These are phyloP conservation scores for Ichneumoninae sp. DNA, from an alignment of 2,888 invertebrate species.

Conservation along the genomic window DNA sequence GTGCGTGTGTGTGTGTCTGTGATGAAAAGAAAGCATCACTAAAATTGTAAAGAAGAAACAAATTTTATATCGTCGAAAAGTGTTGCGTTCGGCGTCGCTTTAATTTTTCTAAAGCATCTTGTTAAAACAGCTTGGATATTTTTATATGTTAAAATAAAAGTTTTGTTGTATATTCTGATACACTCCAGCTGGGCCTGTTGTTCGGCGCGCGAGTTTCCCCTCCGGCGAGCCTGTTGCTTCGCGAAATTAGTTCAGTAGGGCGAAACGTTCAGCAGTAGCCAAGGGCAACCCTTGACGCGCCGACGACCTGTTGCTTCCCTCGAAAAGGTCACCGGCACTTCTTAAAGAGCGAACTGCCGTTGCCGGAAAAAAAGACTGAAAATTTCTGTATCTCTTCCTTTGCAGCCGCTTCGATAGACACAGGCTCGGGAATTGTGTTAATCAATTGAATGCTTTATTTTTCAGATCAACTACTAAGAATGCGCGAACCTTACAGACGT, in stretches of 20 bases:
- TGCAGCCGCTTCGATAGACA: background rate
- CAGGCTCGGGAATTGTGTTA: conserved; percentile 12
- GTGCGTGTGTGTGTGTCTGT: conserved; percentile 24
- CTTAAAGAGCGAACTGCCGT: conserved; percentile 33
- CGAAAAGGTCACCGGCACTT: conserved; percentile 20
- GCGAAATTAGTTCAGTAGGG: conserved; percentile 12
- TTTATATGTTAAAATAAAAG: conserved; percentile 74
- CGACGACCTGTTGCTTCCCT: conserved; percentile 37
- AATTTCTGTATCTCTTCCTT: background rate
- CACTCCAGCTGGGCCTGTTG: conserved; percentile 16
- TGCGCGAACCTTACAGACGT: conserved; percentile 36
- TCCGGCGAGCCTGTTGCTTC: conserved; percentile 34
- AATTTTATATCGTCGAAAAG: conserved; percentile 11
- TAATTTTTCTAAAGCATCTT: conserved; percentile 62
- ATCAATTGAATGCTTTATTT: conserved; percentile 68
- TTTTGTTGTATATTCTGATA: conserved; percentile 68
- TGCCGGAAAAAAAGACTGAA: background rate
- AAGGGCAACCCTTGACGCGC: background rate
- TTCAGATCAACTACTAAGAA: conserved; percentile 66
- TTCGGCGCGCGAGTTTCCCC: conserved; percentile 38
- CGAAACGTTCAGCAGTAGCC: background rate
- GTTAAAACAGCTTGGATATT: conserved; percentile 63
- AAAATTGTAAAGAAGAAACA: conserved; percentile 1
- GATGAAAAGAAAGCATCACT: conserved; percentile 1
- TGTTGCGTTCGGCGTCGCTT: conserved; percentile 26